phyloP scores from a whole-genome alignment of 2,113 vertebrate genomes.

The Ageneiosus marmoratus region DNA sequence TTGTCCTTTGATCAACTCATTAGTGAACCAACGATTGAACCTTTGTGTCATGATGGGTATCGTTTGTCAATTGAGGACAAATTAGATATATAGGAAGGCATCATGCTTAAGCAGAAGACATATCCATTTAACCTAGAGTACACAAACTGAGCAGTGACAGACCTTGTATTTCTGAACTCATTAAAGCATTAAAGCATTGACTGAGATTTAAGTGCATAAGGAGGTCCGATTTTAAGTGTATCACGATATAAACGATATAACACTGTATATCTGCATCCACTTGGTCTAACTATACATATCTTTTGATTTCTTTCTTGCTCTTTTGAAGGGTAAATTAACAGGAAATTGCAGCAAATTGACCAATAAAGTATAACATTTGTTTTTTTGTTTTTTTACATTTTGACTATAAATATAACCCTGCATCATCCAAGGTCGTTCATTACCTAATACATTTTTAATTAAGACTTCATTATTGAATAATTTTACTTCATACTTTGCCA shows the following conservation, averaged over 20 bases:
- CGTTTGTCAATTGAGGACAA: background rate
- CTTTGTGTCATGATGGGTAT: conserved; percentile 1
- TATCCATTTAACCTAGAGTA: background rate
- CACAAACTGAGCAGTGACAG: background rate
- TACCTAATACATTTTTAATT: background rate
- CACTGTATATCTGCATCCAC: background rate
- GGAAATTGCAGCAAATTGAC: background rate
- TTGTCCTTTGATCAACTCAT: conserved; percentile 23
- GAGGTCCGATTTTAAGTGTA: background rate
- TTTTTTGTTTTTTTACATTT: background rate
- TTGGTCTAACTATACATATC: background rate
- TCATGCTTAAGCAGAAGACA: background rate
- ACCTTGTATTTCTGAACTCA: background rate
- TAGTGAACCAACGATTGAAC: conserved; percentile 8
- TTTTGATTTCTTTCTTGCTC: background rate
- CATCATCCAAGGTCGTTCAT: background rate
- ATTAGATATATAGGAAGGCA: background rate
- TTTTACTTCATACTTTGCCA: background rate
- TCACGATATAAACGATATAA: background rate
- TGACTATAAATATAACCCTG: background rate
- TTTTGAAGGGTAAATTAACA: background rate
- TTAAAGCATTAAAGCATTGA: background rate
- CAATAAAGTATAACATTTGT: background rate
- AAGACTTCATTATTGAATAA: background rate
- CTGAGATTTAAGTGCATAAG: background rate